These are phyloP conservation scores for Coilia nasus DNA, from an alignment of 2,797 vertebrate species.

Conservation along the genomic window DNA sequence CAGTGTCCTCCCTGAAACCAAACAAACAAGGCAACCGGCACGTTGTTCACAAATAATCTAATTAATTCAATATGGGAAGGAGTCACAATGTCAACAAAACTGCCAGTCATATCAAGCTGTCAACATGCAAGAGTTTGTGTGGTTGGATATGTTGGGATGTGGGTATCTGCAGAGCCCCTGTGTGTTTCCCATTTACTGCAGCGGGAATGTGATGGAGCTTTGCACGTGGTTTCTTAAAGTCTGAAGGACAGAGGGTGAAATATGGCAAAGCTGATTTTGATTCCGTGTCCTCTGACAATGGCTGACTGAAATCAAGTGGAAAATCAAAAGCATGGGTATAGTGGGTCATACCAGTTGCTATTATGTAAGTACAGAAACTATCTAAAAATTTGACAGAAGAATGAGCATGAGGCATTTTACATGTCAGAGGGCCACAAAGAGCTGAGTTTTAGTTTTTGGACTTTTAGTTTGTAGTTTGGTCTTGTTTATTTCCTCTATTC, in stretches of 20 bases:
- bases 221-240: neutral
- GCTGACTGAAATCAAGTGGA: neutral
- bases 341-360: neutral
- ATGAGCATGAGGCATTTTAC: too few species aligned
- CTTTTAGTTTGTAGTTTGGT: too few species aligned
- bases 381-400: too few species aligned
- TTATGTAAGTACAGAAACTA: too few species aligned
- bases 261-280: neutral
- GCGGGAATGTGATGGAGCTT: neutral
- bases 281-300: neutral
- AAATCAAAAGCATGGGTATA: neutral
- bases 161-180: neutral
- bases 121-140: constrained; percentile 16
- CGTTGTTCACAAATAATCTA: constrained; percentile 46
- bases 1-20: constrained; percentile 48
- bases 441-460: too few species aligned
- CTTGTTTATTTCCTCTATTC: too few species aligned
- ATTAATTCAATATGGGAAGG: constrained; percentile 46
- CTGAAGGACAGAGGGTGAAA: neutral
- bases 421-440: too few species aligned
- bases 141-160: constrained; percentile 46
- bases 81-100: constrained; percentile 15
- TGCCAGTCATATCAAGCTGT: neutral
- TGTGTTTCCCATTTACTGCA: neutral
- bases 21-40: constrained; percentile 45